phyloP scores from a whole-genome alignment of 2,113 vertebrate species.

The Miniopterus natalensis region DNA sequence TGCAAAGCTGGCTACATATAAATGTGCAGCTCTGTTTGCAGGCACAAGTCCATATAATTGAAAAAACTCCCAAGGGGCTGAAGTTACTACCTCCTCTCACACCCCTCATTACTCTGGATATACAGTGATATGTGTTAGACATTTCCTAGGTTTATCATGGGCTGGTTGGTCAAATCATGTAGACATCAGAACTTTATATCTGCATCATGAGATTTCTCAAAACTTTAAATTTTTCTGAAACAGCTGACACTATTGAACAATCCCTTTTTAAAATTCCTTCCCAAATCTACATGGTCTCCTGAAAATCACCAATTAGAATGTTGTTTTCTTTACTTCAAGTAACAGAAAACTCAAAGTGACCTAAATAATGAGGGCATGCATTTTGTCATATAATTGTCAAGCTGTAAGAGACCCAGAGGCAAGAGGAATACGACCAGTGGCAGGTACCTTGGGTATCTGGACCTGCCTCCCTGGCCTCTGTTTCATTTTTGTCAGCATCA shows the following conservation, averaged over 20 bases:
- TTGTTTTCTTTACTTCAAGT: background rate
- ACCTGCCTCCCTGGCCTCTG: background rate
- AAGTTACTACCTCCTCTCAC: background rate
- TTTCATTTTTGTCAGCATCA: background rate
- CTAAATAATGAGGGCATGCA: background rate
- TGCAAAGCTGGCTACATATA: conserved; percentile 12
- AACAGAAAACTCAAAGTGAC: background rate
- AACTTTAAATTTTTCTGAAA: background rate
- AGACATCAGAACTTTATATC: background rate
- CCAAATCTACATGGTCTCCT: background rate
- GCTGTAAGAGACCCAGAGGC: background rate
- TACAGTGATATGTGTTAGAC: background rate
- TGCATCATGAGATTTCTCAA: background rate
- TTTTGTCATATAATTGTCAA: background rate
- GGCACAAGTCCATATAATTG: background rate
- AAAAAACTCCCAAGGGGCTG: background rate
- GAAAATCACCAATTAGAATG: background rate
- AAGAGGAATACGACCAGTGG: background rate
- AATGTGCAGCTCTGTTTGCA: background rate
- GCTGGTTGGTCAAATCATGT: background rate
- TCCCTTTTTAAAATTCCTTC: background rate
- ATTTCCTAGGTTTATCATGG: background rate
- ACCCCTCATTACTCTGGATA: background rate
- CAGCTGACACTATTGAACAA: background rate
- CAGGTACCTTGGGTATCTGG: rapidly evolving